Conservation (phyloP, 2,888 invertebrate species). For the Aporophyla nigra region DNA sequence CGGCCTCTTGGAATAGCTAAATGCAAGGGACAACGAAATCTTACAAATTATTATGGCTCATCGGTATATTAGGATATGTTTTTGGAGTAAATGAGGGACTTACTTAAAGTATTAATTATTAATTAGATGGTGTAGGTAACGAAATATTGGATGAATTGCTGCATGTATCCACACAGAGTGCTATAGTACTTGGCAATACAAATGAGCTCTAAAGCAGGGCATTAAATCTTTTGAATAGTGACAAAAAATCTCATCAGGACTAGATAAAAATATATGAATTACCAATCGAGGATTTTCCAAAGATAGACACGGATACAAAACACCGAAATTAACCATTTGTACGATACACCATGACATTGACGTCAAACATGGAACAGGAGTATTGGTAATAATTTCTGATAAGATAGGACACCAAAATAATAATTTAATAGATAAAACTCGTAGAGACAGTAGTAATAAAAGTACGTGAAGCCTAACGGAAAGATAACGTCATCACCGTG, state of each 20-base stretch:
- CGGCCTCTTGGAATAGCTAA: too few relatives aligned
- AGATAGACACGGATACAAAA: neutral
- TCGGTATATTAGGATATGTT: neutral
- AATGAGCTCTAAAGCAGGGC: neutral
- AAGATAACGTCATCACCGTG: neutral
- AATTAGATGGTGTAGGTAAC: neutral
- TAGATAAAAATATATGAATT: neutral
- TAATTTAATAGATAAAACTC: constrained; percentile 10
- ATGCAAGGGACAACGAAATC: neutral
- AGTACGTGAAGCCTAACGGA: neutral
- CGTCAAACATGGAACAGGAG: constrained; percentile 19
- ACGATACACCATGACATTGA: constrained; percentile 35
- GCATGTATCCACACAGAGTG: too few relatives aligned
- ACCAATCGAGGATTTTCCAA: neutral
- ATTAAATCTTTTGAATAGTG: neutral
- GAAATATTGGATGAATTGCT: neutral
- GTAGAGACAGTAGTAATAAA: neutral
- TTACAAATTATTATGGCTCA: neutral
- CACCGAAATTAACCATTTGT: too few relatives aligned
- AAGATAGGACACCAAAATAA: constrained; percentile 35
- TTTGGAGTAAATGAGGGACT: neutral
- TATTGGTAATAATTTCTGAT: constrained; percentile 24
- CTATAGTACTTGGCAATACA: neutral
- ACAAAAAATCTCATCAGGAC: neutral
- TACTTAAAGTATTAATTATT: neutral